A percentile compares a stretch with the other conserved stretches of the same genome.
Conservation (phyloP, 2,113 vertebrate genomes). For the Limnothrissa miodon region DNA sequence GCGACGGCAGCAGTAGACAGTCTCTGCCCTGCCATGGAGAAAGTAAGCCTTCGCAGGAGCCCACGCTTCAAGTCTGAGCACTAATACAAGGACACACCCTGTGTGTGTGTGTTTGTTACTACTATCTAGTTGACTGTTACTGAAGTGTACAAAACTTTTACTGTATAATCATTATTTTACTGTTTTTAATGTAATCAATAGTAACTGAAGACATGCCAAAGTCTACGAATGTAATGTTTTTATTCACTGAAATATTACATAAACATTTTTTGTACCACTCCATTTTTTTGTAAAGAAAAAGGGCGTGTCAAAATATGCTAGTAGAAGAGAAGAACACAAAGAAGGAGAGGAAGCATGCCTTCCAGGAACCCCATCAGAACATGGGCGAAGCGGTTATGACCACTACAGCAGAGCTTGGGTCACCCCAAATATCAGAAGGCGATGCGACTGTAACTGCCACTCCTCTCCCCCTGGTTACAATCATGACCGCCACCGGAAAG, state of each 20-base stretch:
- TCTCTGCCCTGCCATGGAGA: conserved; percentile 27
- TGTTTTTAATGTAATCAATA: not conserved
- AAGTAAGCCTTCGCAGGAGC: conserved; percentile 40
- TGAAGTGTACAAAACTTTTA: not conserved
- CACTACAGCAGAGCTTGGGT: not conserved
- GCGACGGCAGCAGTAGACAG: conserved; percentile 7
- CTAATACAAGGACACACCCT: not conserved
- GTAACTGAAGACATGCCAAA: not conserved
- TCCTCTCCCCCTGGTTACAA: not conserved
- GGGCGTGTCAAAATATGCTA: not conserved
- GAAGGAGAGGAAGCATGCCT: not conserved
- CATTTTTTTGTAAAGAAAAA: not conserved
- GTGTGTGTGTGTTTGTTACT: not conserved
- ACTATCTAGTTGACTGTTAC: not conserved
- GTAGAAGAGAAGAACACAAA: not conserved
- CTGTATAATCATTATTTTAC: no score
- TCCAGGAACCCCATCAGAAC: not conserved
- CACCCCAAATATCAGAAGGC: not conserved
- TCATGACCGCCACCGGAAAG: conserved; percentile 12
- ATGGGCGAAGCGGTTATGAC: not conserved
- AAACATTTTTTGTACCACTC: not conserved
- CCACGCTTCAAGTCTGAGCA: not conserved
- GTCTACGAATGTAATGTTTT: not conserved
- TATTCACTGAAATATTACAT: conserved; percentile 10
- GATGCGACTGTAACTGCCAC: not conserved